A percentile compares a stretch with the other conserved stretches of the same genome.
Conservation (phyloP, 1,140 invertebrate genomes). For the Campoletis sonorensis region DNA sequence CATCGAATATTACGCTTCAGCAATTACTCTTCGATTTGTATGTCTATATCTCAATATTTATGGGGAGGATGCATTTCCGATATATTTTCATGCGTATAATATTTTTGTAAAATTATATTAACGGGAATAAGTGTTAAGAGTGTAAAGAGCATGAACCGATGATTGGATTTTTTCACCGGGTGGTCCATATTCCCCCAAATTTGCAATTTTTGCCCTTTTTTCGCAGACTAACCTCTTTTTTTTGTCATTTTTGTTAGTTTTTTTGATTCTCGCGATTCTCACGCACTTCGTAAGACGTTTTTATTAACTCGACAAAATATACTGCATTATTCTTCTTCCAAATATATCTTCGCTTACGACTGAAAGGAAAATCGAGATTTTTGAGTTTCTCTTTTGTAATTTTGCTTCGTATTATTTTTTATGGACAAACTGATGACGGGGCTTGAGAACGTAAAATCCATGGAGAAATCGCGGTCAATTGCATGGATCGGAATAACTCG, state of each 20-base stretch:
- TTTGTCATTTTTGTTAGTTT: background rate
- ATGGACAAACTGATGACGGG: background rate
- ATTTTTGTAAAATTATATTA: slow-evolving; percentile 1
- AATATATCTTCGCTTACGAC: background rate
- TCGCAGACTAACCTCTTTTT: background rate
- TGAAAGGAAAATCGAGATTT: background rate
- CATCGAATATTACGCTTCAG: slow-evolving; percentile 37
- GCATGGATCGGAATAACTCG: no score
- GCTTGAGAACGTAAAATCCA: background rate
- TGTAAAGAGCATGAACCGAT: no score
- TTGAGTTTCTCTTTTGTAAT: slow-evolving; percentile 1
- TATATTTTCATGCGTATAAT: background rate
- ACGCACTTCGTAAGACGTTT: background rate
- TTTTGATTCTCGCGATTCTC: background rate
- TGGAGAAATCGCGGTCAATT: background rate
- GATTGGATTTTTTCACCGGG: no score
- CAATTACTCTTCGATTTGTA: slow-evolving; percentile 38
- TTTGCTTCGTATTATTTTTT: slow-evolving; percentile 5
- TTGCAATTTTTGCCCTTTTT: background rate
- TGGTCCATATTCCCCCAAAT: no score
- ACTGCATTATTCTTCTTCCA: background rate
- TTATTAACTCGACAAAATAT: no score
- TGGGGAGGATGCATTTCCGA: slow-evolving; percentile 13
- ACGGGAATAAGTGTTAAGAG: no score
- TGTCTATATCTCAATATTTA: slow-evolving; percentile 20